These are phyloP conservation scores for Habropoda laboriosa DNA, from an alignment of 1,140 invertebrate species.

Conservation along the genomic window DNA sequence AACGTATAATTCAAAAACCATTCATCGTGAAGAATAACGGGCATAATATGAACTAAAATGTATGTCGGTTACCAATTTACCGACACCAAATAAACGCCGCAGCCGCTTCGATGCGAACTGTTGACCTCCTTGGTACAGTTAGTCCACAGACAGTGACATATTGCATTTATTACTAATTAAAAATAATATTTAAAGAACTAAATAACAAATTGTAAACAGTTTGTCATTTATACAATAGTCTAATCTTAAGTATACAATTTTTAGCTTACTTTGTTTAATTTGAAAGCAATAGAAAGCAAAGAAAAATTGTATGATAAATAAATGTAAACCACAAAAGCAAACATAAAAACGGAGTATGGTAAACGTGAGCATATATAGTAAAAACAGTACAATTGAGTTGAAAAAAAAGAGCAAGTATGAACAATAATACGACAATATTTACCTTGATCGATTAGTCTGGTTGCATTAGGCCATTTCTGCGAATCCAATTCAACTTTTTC, in stretches of 20 bases:
- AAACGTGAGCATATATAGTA: slow-evolving; percentile 2
- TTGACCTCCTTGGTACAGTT: background rate
- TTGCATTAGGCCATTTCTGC: slow-evolving; percentile 86
- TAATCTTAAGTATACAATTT: slow-evolving; percentile 22
- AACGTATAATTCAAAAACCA: too few species aligned
- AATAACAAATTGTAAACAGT: background rate
- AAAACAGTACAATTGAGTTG: slow-evolving; percentile 1
- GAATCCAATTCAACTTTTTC: slow-evolving; percentile 88
- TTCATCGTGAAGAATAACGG: too few species aligned
- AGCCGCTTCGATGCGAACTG: too few species aligned
- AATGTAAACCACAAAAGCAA: background rate
- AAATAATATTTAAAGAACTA: background rate
- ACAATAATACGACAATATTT: slow-evolving; percentile 31
- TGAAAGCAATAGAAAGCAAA: background rate
- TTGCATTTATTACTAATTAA: background rate
- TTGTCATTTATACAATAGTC: background rate
- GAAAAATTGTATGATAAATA: background rate
- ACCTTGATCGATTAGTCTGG: slow-evolving; percentile 89
- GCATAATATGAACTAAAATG: too few species aligned
- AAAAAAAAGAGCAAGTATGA: background rate
- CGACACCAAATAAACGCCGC: too few species aligned
- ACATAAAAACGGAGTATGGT: background rate
- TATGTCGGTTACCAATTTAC: too few species aligned
- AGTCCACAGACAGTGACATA: background rate
- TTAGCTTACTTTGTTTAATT: background rate